phyloP scores from a whole-genome alignment of 2,888 invertebrate genomes.

The Raillietiella orientalis region DNA sequence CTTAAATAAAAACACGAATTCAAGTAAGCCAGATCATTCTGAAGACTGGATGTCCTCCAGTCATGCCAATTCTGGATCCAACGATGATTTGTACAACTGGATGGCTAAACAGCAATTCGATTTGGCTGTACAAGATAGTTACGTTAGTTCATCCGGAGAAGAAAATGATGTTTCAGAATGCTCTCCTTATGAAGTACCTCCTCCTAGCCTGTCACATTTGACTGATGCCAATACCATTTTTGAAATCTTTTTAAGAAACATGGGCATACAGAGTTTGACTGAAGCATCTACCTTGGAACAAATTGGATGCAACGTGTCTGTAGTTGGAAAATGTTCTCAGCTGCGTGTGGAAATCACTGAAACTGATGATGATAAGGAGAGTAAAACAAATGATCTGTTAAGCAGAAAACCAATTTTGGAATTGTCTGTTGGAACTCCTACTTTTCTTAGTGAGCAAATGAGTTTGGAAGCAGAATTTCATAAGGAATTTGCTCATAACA shows the following conservation, averaged over 20 bases:
- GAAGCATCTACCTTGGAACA: constrained; percentile 5
- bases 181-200: neutral
- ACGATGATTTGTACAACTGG: constrained; percentile 81
- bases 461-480: no score
- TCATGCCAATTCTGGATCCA: no score
- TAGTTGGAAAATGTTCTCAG: constrained; percentile 38
- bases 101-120: constrained; percentile 57
- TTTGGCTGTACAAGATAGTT: constrained; percentile 10
- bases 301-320: constrained; percentile 10
- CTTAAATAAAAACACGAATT: no score
- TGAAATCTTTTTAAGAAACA: constrained; percentile 54
- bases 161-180: constrained; percentile 1
- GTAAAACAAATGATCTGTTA: no score
- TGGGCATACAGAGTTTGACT: constrained; percentile 32
- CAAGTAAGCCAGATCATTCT: no score
- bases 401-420: no score
- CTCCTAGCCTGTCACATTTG: constrained; percentile 14
- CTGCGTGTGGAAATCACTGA: constrained; percentile 81
- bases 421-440: no score
- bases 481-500: no score
- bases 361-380: constrained; percentile 42
- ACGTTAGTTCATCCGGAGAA: constrained; percentile 2
- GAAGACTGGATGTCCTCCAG: no score
- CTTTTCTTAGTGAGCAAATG: no score
- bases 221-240: constrained; percentile 78